These are phyloP conservation scores for Turritopsis dohrnii DNA, from an alignment of 30 jellyfish, hydroid and myxozoan species.

Conservation along the genomic window DNA sequence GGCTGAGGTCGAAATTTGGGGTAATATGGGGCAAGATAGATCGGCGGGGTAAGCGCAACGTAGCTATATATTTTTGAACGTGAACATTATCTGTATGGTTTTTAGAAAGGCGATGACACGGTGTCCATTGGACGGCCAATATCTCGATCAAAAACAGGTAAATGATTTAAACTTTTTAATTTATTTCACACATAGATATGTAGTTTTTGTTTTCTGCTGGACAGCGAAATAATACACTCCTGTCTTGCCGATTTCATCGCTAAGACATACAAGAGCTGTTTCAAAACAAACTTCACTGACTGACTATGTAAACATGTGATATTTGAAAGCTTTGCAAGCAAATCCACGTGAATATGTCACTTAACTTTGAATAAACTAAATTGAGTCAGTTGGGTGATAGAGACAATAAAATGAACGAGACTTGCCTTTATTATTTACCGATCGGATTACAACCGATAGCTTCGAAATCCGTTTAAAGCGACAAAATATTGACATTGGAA, in stretches of 20 bases:
- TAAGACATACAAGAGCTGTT: neutral
- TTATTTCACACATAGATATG: too few relatives aligned
- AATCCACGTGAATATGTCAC: neutral
- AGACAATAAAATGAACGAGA: neutral
- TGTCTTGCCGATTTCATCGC: neutral
- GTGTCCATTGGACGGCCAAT: slow-evolving; percentile 9
- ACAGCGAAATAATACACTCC: neutral
- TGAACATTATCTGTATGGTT: too few relatives aligned
- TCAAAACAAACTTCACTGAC: neutral
- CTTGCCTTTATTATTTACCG: neutral
- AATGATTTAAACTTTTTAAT: too few relatives aligned
- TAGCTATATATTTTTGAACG: too few relatives aligned
- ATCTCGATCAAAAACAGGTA: neutral
- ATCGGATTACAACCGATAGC: neutral
- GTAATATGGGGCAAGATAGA: too few relatives aligned
- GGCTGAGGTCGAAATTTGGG: too few relatives aligned
- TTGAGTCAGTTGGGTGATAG: neutral
- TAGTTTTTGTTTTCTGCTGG: neutral
- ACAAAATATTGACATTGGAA: neutral
- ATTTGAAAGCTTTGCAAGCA: neutral
- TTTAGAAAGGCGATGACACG: neutral
- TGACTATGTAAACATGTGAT: neutral
- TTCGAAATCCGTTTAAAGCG: neutral
- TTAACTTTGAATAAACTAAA: neutral
- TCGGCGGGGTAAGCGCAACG: too few relatives aligned